These are phyloP conservation scores for Pipistrellus pygmaeus DNA, from an alignment of 2,797 vertebrate genomes.

Conservation along the genomic window DNA sequence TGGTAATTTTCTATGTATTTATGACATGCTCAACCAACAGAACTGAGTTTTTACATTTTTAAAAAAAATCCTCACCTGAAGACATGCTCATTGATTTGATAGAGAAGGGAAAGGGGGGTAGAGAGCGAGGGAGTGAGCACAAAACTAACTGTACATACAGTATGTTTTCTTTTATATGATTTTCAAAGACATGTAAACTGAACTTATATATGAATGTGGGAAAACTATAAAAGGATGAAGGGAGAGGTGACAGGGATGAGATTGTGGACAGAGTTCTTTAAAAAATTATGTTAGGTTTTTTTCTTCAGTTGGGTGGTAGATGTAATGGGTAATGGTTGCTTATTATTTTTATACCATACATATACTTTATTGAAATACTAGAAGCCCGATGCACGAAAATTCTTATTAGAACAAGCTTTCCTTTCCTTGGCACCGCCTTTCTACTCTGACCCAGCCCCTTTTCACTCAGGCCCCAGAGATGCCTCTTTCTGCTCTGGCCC, in stretches of 20 bases:
- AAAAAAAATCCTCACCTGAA: neutral
- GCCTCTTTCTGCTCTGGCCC: too few relatives aligned
- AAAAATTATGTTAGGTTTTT: neutral
- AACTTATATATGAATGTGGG: neutral
- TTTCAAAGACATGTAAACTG: neutral
- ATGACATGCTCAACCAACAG: slow-evolving; percentile 14
- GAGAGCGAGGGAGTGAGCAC: neutral
- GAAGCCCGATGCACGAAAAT: too few relatives aligned
- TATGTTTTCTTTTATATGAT: neutral
- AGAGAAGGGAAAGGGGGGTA: neutral
- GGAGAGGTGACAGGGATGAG: neutral
- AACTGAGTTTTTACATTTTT: slow-evolving; percentile 44
- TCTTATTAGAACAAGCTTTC: too few relatives aligned
- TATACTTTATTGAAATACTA: too few relatives aligned
- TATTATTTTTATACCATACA: neutral
- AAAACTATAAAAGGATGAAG: neutral
- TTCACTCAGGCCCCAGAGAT: too few relatives aligned
- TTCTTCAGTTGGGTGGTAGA: neutral
- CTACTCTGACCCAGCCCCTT: too few relatives aligned
- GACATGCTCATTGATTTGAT: neutral
- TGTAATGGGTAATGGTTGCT: neutral
- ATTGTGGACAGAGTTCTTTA: neutral
- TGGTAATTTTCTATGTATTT: slow-evolving; percentile 59
- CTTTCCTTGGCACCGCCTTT: too few relatives aligned
- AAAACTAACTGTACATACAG: neutral